Conservation (phyloP, 2,113 vertebrate genomes). For the Miniopterus natalensis region DNA sequence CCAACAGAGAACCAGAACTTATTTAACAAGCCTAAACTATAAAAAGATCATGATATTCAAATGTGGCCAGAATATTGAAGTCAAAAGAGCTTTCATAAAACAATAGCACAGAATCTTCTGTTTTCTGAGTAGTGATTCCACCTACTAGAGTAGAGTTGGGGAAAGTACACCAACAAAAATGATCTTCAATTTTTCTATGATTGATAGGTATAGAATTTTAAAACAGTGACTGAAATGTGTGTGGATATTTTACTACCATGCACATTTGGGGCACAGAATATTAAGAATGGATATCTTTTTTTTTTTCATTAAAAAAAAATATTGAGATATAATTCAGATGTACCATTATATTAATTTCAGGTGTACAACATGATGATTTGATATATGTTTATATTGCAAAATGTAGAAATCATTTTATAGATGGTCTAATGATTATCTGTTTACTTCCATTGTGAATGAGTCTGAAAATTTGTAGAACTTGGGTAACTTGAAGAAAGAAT, state of each 20-base stretch:
- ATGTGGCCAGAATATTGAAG: slow-evolving; percentile 70
- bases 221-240: slow-evolving; percentile 93
- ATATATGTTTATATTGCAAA: slow-evolving; percentile 78
- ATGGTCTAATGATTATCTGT: slow-evolving; percentile 93
- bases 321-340: not conserved
- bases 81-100: slow-evolving; percentile 51
- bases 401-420: slow-evolving; percentile 92
- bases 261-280: slow-evolving; percentile 93
- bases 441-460: slow-evolving; percentile 94
- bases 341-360: not conserved
- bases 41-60: not conserved
- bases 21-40: not conserved
- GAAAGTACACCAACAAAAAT: slow-evolving; percentile 94
- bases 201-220: slow-evolving; percentile 92
- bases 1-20: not conserved
- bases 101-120: slow-evolving; percentile 90
- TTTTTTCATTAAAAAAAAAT: not conserved
- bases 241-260: slow-evolving; percentile 91
- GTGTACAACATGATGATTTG: not conserved
- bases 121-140: slow-evolving; percentile 90
- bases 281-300: slow-evolving; percentile 86
- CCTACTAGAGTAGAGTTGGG: slow-evolving; percentile 92
- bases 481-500: slow-evolving; percentile 94
- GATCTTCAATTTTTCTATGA: slow-evolving; percentile 83
- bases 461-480: slow-evolving; percentile 93